These are phyloP conservation scores for Ceriagrion tenellum DNA, from an alignment of 2,888 invertebrate species.

Conservation along the genomic window DNA sequence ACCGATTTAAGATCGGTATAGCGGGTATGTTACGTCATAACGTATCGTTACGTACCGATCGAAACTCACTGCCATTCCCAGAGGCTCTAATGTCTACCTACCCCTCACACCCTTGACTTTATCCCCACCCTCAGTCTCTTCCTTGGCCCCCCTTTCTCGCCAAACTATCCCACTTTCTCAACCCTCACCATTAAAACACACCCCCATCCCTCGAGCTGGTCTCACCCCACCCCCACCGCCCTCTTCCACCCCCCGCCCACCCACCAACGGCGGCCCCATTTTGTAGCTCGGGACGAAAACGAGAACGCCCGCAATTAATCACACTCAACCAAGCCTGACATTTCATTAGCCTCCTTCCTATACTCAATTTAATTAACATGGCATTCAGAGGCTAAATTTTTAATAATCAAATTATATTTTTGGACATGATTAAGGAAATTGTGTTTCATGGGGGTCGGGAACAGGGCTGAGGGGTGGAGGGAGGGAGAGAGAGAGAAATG, in stretches of 20 bases:
- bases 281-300: slow-evolving; percentile 70
- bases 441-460: slow-evolving; percentile 71
- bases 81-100: neutral
- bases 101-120: neutral
- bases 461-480: slow-evolving; percentile 16
- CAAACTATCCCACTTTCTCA: slow-evolving; percentile 30
- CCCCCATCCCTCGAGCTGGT: neutral
- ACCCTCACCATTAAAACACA: slow-evolving; percentile 24
- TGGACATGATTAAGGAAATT: slow-evolving; percentile 74
- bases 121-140: neutral
- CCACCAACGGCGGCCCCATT: slow-evolving; percentile 63
- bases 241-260: slow-evolving; percentile 22
- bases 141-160: neutral
- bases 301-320: slow-evolving; percentile 77
- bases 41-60: too few species aligned
- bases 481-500: neutral
- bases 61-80: too few species aligned
- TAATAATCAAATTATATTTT: slow-evolving; percentile 77
- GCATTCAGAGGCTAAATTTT: slow-evolving; percentile 78
- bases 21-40: too few species aligned
- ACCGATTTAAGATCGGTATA: too few species aligned
- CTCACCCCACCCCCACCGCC: slow-evolving; percentile 47
- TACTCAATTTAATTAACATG: slow-evolving; percentile 79
- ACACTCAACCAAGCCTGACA: slow-evolving; percentile 78
- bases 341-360: slow-evolving; percentile 78